Evolutionary conservation across 2,888 invertebrate genomes (phyloP).

Genomic region (Eupithecia pulchellata): DNA sequence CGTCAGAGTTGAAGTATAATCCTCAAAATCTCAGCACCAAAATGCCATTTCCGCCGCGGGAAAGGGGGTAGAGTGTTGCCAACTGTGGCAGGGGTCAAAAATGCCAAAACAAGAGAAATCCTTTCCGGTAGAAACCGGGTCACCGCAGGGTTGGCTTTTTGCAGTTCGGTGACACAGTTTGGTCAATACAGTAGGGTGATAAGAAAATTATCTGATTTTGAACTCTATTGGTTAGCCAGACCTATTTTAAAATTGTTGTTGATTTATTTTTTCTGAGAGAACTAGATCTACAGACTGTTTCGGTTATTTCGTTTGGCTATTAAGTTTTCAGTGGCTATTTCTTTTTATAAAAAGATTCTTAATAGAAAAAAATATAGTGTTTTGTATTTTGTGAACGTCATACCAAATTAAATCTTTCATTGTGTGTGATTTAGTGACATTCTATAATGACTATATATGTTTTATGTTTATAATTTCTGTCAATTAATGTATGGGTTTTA

Average conservation of each 20-base stretch:
- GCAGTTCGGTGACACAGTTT: constrained; percentile 20
- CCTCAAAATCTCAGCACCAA: neutral
- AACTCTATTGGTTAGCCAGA: neutral
- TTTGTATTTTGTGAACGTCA: no score
- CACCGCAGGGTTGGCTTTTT: constrained; percentile 36
- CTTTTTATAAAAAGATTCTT: no score
- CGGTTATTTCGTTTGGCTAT: no score
- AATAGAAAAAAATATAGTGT: no score
- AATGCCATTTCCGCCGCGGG: neutral
- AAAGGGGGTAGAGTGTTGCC: neutral
- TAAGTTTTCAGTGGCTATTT: no score
- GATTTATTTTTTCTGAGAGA: neutral
- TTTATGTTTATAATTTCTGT: no score
- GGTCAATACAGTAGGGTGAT: neutral
- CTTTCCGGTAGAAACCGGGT: constrained; percentile 22
- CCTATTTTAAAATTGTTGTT: neutral
- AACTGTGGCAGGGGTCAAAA: constrained; percentile 13
- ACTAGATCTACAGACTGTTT: neutral
- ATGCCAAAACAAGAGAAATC: constrained; percentile 19
- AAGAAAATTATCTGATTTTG: neutral
- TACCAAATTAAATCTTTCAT: no score
- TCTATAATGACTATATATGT: no score
- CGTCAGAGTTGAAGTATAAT: neutral
- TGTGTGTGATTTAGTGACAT: no score
- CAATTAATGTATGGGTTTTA: no score